Percentiles rank a stretch among this genome's conserved stretches.
Evolutionary conservation across 1,140 invertebrate species (phyloP).

Genomic region (Colletes latitarsis): DNA sequence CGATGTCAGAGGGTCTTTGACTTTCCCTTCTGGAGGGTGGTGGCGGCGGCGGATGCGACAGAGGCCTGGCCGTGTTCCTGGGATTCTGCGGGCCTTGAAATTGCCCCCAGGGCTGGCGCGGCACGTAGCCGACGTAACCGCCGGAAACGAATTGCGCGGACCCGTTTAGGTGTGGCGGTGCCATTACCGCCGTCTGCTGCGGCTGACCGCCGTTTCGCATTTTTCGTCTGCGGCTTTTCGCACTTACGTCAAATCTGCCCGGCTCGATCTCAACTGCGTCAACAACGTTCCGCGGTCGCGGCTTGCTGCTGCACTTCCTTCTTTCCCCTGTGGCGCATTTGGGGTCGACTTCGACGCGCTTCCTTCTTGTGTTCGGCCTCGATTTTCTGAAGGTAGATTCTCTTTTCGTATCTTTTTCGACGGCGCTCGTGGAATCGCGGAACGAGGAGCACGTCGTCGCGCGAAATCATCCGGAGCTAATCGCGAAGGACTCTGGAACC

Average conservation of each 20-base stretch:
- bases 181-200: constrained; percentile 78
- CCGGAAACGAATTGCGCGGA: constrained; percentile 78
- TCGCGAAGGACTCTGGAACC: no score
- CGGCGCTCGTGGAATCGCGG: not conserved
- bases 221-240: constrained; percentile 45
- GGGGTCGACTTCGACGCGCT: not conserved
- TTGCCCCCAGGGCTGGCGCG: constrained; percentile 76
- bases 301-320: not conserved
- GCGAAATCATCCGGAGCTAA: not conserved
- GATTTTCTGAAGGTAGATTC: not conserved
- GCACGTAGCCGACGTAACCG: constrained; percentile 75
- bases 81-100: constrained; percentile 62
- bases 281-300: constrained; percentile 31
- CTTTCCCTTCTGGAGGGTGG: constrained; percentile 70
- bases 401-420: not conserved
- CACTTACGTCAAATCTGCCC: constrained; percentile 22
- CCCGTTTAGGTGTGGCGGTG: constrained; percentile 78
- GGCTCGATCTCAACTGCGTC: constrained; percentile 21
- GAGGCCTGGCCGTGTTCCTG: constrained; percentile 67
- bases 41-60: constrained; percentile 77
- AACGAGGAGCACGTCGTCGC: constrained; percentile 4
- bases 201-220: constrained; percentile 79
- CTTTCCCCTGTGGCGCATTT: constrained; percentile 4
- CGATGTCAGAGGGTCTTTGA: constrained; percentile 61
- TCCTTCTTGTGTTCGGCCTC: not conserved